A percentile compares a stretch with the other conserved stretches of the same genome.
Conservation (phyloP, 2,113 vertebrate species). For the Cottus gobio region DNA sequence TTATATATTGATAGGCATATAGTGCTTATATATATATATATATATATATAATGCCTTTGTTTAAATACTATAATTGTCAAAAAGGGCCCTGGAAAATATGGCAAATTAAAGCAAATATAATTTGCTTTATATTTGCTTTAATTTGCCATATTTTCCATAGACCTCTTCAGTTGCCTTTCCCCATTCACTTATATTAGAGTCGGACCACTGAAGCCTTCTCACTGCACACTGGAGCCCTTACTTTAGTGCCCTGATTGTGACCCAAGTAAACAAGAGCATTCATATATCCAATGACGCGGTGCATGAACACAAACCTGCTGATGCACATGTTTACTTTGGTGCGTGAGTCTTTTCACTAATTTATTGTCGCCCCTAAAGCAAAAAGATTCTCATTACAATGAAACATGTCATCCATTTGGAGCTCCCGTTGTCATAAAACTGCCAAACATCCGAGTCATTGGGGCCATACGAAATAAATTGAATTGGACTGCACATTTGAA, state of each 20-base stretch:
- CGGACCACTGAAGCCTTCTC: not conserved
- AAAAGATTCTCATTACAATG: slow-evolving; percentile 35
- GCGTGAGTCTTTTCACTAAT: slow-evolving; percentile 36
- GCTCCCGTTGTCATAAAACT: slow-evolving; percentile 34
- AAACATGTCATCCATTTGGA: slow-evolving; percentile 21
- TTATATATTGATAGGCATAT: too few relatives aligned
- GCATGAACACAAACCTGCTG: slow-evolving; percentile 47
- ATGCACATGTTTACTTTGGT: slow-evolving; percentile 46
- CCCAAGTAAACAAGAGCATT: slow-evolving; percentile 36
- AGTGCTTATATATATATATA: not conserved
- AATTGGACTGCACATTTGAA: not conserved
- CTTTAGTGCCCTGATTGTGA: slow-evolving; percentile 26
- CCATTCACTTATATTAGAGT: not conserved
- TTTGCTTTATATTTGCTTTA: not conserved
- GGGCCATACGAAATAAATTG: too few relatives aligned
- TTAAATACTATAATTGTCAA: not conserved
- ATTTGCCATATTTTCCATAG: not conserved
- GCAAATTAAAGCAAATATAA: too few relatives aligned
- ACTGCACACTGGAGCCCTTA: not conserved
- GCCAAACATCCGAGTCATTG: too few relatives aligned
- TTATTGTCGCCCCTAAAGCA: slow-evolving; percentile 35
- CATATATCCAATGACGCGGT: slow-evolving; percentile 33
- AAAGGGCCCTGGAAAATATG: not conserved
- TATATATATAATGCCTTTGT: not conserved
- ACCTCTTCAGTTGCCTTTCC: not conserved